Conservation (phyloP, 2,888 invertebrate species). For the Agrochola lota region DNA sequence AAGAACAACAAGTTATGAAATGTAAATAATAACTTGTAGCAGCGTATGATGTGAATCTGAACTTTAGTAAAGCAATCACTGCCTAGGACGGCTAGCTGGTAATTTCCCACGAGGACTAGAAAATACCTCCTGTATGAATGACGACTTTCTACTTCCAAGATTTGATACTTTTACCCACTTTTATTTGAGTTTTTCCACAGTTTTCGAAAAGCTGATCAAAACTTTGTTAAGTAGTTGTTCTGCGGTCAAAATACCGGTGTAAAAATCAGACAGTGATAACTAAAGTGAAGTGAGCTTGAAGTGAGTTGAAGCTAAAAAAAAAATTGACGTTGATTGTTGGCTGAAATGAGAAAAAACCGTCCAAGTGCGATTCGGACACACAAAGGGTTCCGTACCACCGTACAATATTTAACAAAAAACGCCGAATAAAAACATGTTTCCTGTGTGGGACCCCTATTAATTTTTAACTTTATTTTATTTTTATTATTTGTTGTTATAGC, state of each 20-base stretch:
- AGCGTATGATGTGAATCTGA: slow-evolving; percentile 38
- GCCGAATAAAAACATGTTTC: no score
- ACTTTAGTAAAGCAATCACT: slow-evolving; percentile 61
- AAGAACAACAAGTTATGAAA: slow-evolving; percentile 31
- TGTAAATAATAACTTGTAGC: slow-evolving; percentile 44
- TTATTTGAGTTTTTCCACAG: background rate
- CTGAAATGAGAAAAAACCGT: no score
- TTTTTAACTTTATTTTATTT: no score
- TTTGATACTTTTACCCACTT: slow-evolving; percentile 31
- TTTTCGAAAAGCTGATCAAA: background rate
- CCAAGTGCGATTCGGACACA: no score
- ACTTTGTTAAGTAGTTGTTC: background rate
- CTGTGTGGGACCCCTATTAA: no score
- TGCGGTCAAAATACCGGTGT: no score
- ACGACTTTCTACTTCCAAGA: slow-evolving; percentile 35
- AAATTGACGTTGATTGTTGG: background rate
- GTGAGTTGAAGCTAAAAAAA: background rate
- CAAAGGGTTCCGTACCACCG: no score
- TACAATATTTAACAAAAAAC: no score
- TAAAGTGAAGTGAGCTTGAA: background rate
- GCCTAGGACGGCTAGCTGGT: slow-evolving; percentile 40
- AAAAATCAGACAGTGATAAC: background rate
- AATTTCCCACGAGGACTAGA: slow-evolving; percentile 59
- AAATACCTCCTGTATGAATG: slow-evolving; percentile 48
- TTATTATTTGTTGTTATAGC: no score